These are phyloP conservation scores for Sinelater perroti DNA, from an alignment of 2,888 invertebrate species.

Conservation along the genomic window DNA sequence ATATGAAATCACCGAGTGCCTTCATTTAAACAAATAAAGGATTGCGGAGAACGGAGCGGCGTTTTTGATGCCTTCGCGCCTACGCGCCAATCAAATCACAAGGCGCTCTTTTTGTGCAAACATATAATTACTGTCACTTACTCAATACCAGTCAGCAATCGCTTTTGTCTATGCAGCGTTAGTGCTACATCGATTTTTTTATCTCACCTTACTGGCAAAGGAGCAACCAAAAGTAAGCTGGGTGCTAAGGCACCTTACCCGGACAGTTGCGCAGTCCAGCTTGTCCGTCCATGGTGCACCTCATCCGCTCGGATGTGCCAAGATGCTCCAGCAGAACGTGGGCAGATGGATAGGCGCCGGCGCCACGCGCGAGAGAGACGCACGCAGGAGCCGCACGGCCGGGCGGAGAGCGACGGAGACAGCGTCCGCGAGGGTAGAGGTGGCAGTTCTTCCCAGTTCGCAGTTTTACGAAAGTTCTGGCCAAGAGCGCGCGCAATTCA, in stretches of 20 bases:
- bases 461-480: conserved; percentile 44
- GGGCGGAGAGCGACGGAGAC: conserved; percentile 40
- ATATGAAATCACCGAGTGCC: too few relatives aligned
- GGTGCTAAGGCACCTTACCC: too few relatives aligned
- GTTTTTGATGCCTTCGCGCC: conserved; percentile 23
- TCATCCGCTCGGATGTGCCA: conserved; percentile 36
- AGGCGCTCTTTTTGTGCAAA: conserved; percentile 25
- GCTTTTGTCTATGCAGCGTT: not conserved
- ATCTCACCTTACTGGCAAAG: too few relatives aligned
- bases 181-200: too few relatives aligned
- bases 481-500: conserved; percentile 42
- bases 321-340: conserved; percentile 42
- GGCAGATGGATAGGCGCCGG: conserved; percentile 46
- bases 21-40: conserved; percentile 34
- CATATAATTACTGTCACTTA: conserved; percentile 32
- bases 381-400: conserved; percentile 10
- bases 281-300: conserved; percentile 3
- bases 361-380: conserved; percentile 38
- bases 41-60: conserved; percentile 5
- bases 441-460: conserved; percentile 44
- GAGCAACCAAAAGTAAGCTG: too few relatives aligned
- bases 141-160: conserved; percentile 27
- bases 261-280: not conserved
- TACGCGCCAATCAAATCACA: conserved; percentile 24
- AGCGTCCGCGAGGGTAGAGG: conserved; percentile 42